Evolutionary conservation across 2,888 invertebrate species (phyloP).

Genomic region (Diarsia dahlii): DNA sequence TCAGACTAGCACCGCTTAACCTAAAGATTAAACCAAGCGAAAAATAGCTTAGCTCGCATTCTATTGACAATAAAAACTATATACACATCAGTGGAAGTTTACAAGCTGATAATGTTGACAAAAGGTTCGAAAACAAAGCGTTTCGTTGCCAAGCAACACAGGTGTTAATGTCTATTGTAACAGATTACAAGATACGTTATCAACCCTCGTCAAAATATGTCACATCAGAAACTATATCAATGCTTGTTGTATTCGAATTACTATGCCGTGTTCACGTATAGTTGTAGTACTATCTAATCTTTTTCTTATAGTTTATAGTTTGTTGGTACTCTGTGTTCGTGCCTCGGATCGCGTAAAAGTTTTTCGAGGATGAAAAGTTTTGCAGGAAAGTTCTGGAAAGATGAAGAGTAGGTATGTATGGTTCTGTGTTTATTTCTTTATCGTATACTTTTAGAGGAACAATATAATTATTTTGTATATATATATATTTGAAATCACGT

Average conservation of each 20-base stretch:
- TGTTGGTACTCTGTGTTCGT: conserved; percentile 14
- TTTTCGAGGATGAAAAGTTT: conserved; percentile 22
- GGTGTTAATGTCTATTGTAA: conserved; percentile 33
- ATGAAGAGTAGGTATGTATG: conserved; percentile 31
- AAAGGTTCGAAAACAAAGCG: not conserved
- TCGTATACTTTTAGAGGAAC: not conserved
- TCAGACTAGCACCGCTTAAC: too few relatives aligned
- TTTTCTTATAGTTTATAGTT: conserved; percentile 10
- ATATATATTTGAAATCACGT: not conserved
- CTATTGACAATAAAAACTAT: not conserved
- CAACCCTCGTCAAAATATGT: conserved; percentile 33
- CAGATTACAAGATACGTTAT: conserved; percentile 47
- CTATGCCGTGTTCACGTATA: not conserved
- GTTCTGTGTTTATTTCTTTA: not conserved
- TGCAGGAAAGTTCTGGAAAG: conserved; percentile 12
- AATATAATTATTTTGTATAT: too few relatives aligned
- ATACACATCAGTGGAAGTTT: not conserved
- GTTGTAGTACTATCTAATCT: conserved; percentile 21
- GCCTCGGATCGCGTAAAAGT: conserved; percentile 19
- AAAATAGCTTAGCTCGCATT: too few relatives aligned
- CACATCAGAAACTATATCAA: conserved; percentile 21
- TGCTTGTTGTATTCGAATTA: conserved; percentile 24
- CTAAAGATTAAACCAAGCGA: too few relatives aligned
- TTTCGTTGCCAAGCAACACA: conserved; percentile 40
- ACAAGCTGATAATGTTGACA: not conserved